Conservation (phyloP, 1,140 invertebrate genomes). For the Planococcus citri region DNA sequence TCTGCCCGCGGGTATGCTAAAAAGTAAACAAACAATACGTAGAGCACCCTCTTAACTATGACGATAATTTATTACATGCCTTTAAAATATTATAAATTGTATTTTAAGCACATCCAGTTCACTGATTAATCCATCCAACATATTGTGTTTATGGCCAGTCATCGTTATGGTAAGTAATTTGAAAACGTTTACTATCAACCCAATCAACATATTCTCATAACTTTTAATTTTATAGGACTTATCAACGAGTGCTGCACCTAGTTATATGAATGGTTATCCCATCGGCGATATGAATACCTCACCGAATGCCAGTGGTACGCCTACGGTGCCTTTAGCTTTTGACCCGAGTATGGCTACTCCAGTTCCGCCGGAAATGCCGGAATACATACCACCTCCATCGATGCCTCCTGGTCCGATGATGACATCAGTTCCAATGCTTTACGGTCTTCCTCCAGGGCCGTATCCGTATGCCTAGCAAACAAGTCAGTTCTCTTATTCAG, state of each 20-base stretch:
- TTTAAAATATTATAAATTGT: no score
- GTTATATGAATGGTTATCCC: background rate
- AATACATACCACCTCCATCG: background rate
- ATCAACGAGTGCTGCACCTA: background rate
- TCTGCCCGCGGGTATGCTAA: no score
- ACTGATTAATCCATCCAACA: no score
- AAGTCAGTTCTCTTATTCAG: no score
- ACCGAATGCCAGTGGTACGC: background rate
- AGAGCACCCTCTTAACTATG: no score
- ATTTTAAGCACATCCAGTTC: no score
- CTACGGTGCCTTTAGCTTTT: background rate
- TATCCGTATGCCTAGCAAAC: background rate
- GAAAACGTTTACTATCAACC: background rate
- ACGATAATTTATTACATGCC: no score
- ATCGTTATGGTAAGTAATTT: background rate
- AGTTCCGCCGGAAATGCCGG: background rate
- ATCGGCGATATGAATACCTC: background rate
- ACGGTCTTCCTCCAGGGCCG: background rate
- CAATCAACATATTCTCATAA: background rate
- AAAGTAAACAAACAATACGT: no score
- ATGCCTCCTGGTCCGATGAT: background rate
- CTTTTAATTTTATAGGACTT: background rate
- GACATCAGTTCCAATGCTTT: background rate
- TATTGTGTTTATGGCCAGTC: background rate
- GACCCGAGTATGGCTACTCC: conserved; percentile 11